Evolutionary conservation across 1,140 invertebrate species (phyloP).

Genomic region (Copidosoma floridanum): DNA sequence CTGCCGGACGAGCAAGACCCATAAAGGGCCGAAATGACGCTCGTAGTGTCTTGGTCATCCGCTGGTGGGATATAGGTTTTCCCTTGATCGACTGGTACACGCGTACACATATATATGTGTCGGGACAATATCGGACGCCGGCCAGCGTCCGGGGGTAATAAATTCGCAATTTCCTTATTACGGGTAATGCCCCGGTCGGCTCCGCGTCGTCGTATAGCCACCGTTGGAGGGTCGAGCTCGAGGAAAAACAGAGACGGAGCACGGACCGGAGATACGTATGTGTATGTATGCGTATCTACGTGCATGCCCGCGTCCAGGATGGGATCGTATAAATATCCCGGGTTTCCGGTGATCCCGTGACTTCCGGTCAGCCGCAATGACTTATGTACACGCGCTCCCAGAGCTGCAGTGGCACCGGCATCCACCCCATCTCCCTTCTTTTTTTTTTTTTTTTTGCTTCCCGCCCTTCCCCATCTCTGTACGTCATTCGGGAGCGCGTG

Average conservation of each 20-base stretch:
- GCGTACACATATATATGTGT: too few relatives aligned
- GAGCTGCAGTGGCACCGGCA: background rate
- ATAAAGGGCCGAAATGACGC: constrained; percentile 41
- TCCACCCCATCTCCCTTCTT: too few relatives aligned
- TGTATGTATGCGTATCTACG: too few relatives aligned
- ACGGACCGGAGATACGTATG: constrained; percentile 21
- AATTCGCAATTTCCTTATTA: constrained; percentile 60
- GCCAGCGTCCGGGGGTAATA: too few relatives aligned
- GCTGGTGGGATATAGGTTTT: too few relatives aligned
- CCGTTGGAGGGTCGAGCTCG: background rate
- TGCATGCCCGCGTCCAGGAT: background rate
- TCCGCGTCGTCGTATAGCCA: constrained; percentile 17
- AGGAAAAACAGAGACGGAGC: constrained; percentile 9
- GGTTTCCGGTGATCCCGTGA: constrained; percentile 56
- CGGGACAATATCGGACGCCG: constrained; percentile 45
- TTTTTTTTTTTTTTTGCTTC: too few relatives aligned
- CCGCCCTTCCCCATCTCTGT: too few relatives aligned
- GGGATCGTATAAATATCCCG: constrained; percentile 56
- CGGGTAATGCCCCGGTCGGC: constrained; percentile 56
- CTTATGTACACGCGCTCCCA: constrained; percentile 31
- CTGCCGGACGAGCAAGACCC: constrained; percentile 36
- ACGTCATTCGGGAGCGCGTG: too few relatives aligned
- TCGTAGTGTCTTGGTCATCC: too few relatives aligned
- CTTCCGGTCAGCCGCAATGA: constrained; percentile 53
- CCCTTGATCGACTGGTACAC: too few relatives aligned